These are phyloP conservation scores for zebrafish (Danio rerio) DNA, from an alignment of 2,113 vertebrate species.

Conservation along the genomic window DNA sequence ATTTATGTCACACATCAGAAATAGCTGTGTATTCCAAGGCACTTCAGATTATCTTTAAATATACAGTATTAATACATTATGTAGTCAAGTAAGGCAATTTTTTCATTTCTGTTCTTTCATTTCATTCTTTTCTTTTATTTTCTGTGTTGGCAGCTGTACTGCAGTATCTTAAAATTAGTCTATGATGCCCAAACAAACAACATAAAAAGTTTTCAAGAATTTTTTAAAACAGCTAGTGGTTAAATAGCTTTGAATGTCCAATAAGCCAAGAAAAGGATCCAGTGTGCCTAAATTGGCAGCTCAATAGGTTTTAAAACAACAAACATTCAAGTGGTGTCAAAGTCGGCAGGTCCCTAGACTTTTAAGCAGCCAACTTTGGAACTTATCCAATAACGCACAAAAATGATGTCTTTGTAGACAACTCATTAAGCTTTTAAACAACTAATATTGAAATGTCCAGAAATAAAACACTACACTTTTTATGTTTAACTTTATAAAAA, in stretches of 20 bases:
- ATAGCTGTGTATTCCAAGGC: too few relatives aligned
- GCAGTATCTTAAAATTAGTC: background rate
- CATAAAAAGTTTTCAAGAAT: background rate
- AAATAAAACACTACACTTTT: background rate
- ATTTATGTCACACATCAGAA: too few relatives aligned
- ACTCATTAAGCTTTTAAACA: background rate
- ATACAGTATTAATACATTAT: too few relatives aligned
- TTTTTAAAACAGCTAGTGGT: conserved; percentile 13
- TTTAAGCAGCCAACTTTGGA: background rate
- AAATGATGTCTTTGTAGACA: background rate
- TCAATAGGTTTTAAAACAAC: background rate
- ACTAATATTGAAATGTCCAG: background rate
- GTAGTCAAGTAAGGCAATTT: too few relatives aligned
- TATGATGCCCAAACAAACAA: background rate
- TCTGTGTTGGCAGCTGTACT: background rate
- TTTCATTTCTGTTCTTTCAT: too few relatives aligned
- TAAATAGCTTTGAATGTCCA: conserved; percentile 14
- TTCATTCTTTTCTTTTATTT: too few relatives aligned
- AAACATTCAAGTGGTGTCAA: background rate
- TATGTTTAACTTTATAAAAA: too few relatives aligned
- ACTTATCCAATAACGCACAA: background rate
- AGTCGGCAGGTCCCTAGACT: background rate
- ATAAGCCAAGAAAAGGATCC: background rate
- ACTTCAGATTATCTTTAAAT: too few relatives aligned
- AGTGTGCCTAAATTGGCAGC: background rate